Evolutionary conservation across 1,140 invertebrate species (phyloP), one percentile per base, ranked within the genome.

Genomic region (Triops cancriformis): DNA sequence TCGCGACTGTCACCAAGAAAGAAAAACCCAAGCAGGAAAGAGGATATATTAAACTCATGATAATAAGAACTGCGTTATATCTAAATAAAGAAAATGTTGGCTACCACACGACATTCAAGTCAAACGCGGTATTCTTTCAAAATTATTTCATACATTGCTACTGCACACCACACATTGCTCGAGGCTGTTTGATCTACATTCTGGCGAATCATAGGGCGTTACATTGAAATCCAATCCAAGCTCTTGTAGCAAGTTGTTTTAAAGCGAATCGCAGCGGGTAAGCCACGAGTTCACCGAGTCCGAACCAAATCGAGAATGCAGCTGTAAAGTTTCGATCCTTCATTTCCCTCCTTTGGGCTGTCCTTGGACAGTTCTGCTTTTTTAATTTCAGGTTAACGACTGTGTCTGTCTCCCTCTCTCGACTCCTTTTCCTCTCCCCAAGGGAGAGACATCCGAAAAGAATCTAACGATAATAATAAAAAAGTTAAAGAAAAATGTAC

Each of bases 331-430:
- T 64, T 18, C 14, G 18, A n/a, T 64, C 51, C 23, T 23, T 23
- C 3, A n/a, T 64, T 64, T 64, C 51, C 51, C 51, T 64, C 51
- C 51, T 64, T 64, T 18, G 31, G 31, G 31, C 51, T 7, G 51
- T 18, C 51, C 51, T 64, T 64, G 51, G 51, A 64, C 14, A n/a
- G 14, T 23, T 64, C 51, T 64, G 7, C 51, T 64, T 2, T 64
- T 64, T 64, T 64, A 64, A 64, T 64, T n/a, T 2, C 51, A 64
- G n/a, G 51, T 64, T 64, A 64, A 64, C 51, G 51, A 64, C 51
- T 64, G 7, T 18, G 6, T 18, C 18, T 23, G 6, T 10, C 51
- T 64, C 23, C 18, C 23, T 23, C 23, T 64, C 45, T 45, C 43
- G 43, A 12, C 43, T 45, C 18, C n/a, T 45, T 45, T 45, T 45